phyloP scores from a whole-genome alignment of 2,113 vertebrate genomes.

The Hydropotes inermis region DNA sequence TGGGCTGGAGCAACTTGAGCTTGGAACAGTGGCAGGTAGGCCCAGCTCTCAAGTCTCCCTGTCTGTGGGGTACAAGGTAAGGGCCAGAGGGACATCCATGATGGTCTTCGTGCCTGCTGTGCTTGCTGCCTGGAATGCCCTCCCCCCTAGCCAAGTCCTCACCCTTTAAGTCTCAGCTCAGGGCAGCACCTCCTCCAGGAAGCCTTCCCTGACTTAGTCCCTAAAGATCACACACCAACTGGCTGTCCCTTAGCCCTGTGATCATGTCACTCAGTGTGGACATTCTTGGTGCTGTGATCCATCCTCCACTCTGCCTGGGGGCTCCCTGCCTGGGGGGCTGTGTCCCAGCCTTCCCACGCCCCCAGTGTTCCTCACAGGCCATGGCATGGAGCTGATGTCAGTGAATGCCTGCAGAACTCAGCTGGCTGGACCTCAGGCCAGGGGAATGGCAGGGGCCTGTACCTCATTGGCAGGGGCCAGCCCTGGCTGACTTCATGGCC shows the following conservation, averaged over 20 bases:
- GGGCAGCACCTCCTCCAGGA: slow-evolving; percentile 11
- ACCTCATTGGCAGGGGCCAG: neutral
- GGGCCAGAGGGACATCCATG: neutral
- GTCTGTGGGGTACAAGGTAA: neutral
- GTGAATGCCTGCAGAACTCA: neutral
- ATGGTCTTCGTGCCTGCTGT: neutral
- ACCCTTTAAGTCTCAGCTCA: neutral
- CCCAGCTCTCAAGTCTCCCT: neutral
- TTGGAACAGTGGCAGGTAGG: neutral
- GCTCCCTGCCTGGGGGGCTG: neutral
- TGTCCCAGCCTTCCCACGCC: neutral
- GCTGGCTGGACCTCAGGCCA: neutral
- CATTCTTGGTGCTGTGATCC: neutral
- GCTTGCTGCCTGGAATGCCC: neutral
- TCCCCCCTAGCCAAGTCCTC: neutral
- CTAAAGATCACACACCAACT: neutral
- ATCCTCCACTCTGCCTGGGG: neutral
- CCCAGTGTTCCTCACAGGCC: neutral
- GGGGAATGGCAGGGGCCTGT: neutral
- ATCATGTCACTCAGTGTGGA: neutral
- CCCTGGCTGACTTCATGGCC: neutral
- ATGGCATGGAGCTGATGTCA: neutral
- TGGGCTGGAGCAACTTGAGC: neutral
- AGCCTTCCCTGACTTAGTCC: neutral
- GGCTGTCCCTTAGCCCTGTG: neutral